phyloP scores from a whole-genome alignment of 2,113 vertebrate species.

The Tachysurus fulvidraco region DNA sequence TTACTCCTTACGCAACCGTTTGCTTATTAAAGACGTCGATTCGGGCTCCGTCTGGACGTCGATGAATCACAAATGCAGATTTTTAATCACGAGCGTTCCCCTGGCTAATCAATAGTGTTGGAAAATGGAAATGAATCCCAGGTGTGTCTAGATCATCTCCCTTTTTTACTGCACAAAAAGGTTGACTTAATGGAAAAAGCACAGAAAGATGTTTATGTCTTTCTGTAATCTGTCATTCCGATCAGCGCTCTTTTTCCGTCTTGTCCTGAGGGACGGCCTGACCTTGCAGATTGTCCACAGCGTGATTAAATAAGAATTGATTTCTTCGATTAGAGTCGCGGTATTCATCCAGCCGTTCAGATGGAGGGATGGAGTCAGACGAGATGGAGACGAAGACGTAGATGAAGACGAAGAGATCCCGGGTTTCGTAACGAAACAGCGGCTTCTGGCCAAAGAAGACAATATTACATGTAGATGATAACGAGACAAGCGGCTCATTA shows the following conservation, averaged over 20 bases:
- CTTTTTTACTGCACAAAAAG: background rate
- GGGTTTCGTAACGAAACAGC: background rate
- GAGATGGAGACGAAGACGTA: background rate
- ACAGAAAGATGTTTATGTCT: background rate
- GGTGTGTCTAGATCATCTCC: background rate
- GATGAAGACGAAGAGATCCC: background rate
- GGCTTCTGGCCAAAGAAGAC: background rate
- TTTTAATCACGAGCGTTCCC: constrained; percentile 11
- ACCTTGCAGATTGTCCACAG: constrained; percentile 18
- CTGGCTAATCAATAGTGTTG: background rate
- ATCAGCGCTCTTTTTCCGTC: background rate
- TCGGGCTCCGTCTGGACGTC: background rate
- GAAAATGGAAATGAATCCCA: constrained; percentile 24
- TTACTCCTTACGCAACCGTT: background rate
- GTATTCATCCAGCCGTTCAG: background rate
- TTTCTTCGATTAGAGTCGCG: background rate
- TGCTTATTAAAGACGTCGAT: background rate
- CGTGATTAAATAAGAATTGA: constrained; percentile 18
- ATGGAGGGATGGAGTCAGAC: background rate
- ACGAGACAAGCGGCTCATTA: background rate
- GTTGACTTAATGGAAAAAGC: background rate
- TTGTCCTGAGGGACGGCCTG: constrained; percentile 12
- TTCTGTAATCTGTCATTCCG: background rate
- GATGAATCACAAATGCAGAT: constrained; percentile 15
- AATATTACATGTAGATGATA: background rate